Evolutionary conservation across 64 coral and sea anemone species (phyloP), one percentile per base, ranked within the genome.

Genomic region (Cladopsammia gracilis): DNA sequence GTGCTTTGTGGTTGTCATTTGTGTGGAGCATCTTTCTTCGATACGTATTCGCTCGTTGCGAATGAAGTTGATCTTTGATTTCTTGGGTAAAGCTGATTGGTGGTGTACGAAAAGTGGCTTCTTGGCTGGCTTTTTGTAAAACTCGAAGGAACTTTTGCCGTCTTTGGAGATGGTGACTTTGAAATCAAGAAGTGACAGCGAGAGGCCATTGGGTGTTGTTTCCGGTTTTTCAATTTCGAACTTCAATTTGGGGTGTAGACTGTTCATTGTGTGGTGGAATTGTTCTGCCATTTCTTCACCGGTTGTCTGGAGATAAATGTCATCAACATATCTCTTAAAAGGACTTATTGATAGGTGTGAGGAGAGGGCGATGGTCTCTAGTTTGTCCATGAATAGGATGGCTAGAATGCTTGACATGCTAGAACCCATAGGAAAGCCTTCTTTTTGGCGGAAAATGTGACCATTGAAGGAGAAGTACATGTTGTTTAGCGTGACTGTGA

Each of bases 161-260:
- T n/a, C 34, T 34, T 34, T 34, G 34, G 34, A 34, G 15, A 89
- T 89, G 6, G 77, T 94, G 43, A 76, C 92, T n/a, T 67, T 90
- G 51, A 91, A 83, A 26, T 91, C 89, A 13, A 82, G 48, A 14
- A 91, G 54, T 26, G 76, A 90, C 42, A 86, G 48, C 1, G 79
- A 89, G 13, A 34, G 58, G 44, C 87, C 87, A 7, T 90, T 23
- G 47, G 50, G 58, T 48, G 64, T 60, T 48, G 62, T 24, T 19
- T 45, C 56, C 5, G 93, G 93, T 71, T 95, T 90, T 34, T 90
- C 72, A 42, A 95, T 89, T 53, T 94, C 86, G 57, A 94, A 89
- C 18, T 86, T 76, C 18, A 93, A 60, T 9, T 24, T 70, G 11
- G 61, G 62, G 44, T 93, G 82, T 76, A 66, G 91, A 13, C 45